Evolutionary conservation across 2,113 vertebrate species (phyloP).

Genomic region (Pygoscelis adeliae): DNA sequence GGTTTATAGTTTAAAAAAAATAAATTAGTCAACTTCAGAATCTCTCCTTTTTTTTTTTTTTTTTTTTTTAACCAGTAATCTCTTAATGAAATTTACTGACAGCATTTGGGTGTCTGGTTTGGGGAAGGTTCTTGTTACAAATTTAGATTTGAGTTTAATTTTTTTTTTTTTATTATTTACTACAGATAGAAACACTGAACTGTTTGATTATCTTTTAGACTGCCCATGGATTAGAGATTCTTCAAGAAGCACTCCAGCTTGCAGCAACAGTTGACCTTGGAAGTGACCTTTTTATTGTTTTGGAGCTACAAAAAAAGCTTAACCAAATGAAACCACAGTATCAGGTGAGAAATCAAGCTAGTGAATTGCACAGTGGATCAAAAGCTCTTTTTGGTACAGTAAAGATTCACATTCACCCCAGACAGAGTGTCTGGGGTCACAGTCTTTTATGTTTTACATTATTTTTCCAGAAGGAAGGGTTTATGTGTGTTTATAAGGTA

Average conservation of each 20-base stretch:
- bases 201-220: slow-evolving; percentile 73
- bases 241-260: slow-evolving; percentile 76
- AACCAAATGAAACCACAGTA: slow-evolving; percentile 81
- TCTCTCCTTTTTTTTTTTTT: neutral
- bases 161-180: neutral
- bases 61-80: neutral
- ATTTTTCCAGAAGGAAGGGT: neutral
- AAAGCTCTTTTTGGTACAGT: neutral
- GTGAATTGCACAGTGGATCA: neutral
- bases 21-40: neutral
- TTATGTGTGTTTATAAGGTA: neutral
- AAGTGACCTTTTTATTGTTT: slow-evolving; percentile 67
- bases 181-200: neutral
- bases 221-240: slow-evolving; percentile 65
- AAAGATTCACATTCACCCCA: neutral
- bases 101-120: neutral
- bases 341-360: slow-evolving; percentile 71
- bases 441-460: neutral
- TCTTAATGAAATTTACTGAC: neutral
- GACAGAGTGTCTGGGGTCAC: neutral
- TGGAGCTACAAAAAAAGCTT: slow-evolving; percentile 79
- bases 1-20: neutral
- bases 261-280: slow-evolving; percentile 77
- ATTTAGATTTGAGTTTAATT: neutral
- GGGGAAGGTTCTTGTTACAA: neutral